These are phyloP conservation scores for Rhynchonycteris naso DNA, from an alignment of 2,797 vertebrate genomes.

Conservation along the genomic window DNA sequence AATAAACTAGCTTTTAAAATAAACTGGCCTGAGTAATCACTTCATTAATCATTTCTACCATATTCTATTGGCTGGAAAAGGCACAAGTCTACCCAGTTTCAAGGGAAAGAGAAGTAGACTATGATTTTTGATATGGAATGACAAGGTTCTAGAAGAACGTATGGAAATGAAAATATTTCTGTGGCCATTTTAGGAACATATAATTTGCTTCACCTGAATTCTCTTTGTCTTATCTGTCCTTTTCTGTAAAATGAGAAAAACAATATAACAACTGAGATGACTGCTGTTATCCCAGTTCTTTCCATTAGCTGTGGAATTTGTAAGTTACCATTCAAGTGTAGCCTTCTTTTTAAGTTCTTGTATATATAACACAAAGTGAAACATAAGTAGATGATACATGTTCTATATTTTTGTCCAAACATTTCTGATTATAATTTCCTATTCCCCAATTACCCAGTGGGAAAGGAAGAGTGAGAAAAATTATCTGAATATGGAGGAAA, in stretches of 20 bases:
- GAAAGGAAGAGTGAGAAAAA: background rate
- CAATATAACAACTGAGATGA: background rate
- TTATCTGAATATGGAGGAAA: background rate
- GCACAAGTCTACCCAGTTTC: background rate
- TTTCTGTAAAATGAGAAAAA: background rate
- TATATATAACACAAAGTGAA: background rate
- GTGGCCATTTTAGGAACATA: background rate
- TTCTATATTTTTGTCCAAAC: background rate
- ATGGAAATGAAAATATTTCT: background rate
- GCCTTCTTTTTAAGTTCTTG: background rate
- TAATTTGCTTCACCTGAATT: background rate
- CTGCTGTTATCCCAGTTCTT: background rate
- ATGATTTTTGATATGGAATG: background rate
- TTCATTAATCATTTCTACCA: background rate
- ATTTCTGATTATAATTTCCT: background rate
- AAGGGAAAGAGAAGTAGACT: background rate
- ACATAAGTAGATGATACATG: background rate
- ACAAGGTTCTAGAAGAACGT: background rate
- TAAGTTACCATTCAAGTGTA: background rate
- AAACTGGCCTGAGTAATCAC: background rate
- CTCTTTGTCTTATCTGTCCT: background rate
- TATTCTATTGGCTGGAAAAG: background rate
- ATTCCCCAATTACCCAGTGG: background rate
- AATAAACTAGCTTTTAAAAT: background rate
- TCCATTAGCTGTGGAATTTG: background rate